Evolutionary conservation across 2,888 invertebrate species (phyloP).

Genomic region (Caenorhabditis macrosperma): DNA sequence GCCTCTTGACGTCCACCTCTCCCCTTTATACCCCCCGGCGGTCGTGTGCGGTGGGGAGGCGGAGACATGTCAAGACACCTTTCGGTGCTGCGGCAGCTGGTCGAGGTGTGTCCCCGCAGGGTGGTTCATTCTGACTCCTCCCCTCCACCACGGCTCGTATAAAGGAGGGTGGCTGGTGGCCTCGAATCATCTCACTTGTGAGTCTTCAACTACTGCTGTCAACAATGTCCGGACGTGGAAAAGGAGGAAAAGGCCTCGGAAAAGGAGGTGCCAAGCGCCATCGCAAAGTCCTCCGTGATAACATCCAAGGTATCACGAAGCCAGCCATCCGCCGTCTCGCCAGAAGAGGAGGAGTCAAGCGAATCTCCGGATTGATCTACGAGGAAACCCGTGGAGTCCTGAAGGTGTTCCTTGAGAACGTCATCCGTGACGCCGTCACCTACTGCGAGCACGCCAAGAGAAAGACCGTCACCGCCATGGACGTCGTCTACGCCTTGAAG

Average conservation of each 20-base stretch:
- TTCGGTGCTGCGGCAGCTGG: neutral
- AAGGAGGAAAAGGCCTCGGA: conserved; percentile 88
- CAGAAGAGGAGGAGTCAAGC: conserved; percentile 65
- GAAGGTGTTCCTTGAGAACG: conserved; percentile 82
- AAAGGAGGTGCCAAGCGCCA: conserved; percentile 90
- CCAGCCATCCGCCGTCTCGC: conserved; percentile 82
- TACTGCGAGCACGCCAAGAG: conserved; percentile 91
- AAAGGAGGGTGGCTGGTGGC: neutral
- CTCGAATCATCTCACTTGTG: conserved; percentile 45
- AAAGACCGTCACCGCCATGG: conserved; percentile 93
- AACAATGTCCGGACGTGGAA: conserved; percentile 87
- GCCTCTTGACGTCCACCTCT: neutral
- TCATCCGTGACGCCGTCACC: conserved; percentile 89
- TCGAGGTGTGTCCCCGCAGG: conserved; percentile 1
- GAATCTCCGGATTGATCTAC: conserved; percentile 63
- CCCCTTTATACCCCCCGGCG: neutral
- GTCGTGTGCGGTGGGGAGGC: neutral
- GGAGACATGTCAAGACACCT: neutral
- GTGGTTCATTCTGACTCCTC: neutral
- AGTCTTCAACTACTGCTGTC: conserved; percentile 37
- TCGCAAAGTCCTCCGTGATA: conserved; percentile 85
- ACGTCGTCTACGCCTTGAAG: conserved; percentile 85
- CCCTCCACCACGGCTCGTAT: neutral
- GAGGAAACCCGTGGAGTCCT: conserved; percentile 66
- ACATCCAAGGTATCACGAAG: conserved; percentile 83